phyloP scores from a whole-genome alignment of 2,797 vertebrate species.

The Brotula barbata region DNA sequence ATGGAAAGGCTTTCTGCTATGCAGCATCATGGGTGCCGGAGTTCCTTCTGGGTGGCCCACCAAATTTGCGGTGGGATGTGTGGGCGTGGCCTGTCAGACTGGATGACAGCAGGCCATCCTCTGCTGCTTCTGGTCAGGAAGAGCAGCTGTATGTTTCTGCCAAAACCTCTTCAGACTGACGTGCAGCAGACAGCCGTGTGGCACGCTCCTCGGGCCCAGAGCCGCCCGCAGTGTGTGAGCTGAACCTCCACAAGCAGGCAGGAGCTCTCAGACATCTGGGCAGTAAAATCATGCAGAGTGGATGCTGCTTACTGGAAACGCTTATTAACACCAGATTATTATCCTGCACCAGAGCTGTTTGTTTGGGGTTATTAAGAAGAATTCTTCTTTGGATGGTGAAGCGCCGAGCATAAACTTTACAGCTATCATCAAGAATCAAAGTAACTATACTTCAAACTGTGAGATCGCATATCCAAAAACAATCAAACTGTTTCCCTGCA shows the following conservation, averaged over 20 bases:
- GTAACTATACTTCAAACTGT: constrained; percentile 15
- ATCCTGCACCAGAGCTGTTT: constrained; percentile 41
- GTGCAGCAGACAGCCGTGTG: constrained; percentile 56
- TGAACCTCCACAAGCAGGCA: constrained; percentile 7
- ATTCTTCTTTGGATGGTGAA: constrained; percentile 10
- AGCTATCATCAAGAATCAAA: constrained; percentile 2
- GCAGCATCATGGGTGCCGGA: constrained; percentile 41
- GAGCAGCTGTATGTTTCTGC: constrained; percentile 31
- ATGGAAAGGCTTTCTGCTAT: constrained; percentile 43
- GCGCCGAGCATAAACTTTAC: constrained; percentile 4
- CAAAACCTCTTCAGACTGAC: constrained; percentile 45
- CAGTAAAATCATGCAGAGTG: constrained; percentile 25
- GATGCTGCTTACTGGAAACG: constrained; percentile 43
- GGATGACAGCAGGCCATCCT: constrained; percentile 44
- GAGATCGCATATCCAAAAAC: constrained; percentile 15
- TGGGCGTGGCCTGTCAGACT: constrained; percentile 48
- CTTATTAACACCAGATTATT: constrained; percentile 60
- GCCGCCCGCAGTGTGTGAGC: constrained; percentile 21
- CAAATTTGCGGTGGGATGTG: constrained; percentile 53
- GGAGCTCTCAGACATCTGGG: constrained; percentile 59
- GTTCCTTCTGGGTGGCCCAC: constrained; percentile 68
- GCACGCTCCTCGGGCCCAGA: constrained; percentile 38
- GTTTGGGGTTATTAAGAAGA: constrained; percentile 42
- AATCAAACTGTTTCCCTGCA: background rate
- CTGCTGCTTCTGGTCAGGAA: constrained; percentile 29